Evolutionary conservation across 2,888 invertebrate genomes (phyloP).

Genomic region (Caenorhabditis parvicauda): DNA sequence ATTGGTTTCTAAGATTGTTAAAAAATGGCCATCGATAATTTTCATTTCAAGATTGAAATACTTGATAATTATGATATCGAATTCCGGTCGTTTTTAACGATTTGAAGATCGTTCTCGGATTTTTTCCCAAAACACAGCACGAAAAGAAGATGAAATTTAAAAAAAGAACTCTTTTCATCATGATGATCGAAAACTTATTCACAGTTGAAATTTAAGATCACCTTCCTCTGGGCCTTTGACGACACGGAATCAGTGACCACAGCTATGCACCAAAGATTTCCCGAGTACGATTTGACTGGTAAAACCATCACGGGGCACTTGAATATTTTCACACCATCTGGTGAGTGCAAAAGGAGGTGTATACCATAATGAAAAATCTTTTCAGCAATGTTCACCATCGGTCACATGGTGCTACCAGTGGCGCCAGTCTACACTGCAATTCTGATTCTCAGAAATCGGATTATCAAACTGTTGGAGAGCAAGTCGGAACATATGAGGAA

Average conservation of each 20-base stretch:
- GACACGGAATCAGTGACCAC: neutral
- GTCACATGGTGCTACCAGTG: conserved; percentile 13
- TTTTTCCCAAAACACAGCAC: too few species aligned
- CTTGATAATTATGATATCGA: too few species aligned
- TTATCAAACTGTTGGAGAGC: conserved; percentile 4
- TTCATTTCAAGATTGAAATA: too few species aligned
- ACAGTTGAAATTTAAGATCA: too few species aligned
- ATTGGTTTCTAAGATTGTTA: too few species aligned
- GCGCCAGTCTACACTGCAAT: conserved; percentile 11
- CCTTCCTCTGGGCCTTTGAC: conserved; percentile 4
- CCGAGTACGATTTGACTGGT: neutral
- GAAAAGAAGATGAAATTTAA: too few species aligned
- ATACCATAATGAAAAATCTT: conserved; percentile 7
- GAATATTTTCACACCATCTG: too few species aligned
- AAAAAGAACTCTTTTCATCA: too few species aligned
- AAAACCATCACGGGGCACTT: neutral
- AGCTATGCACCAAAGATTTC: neutral
- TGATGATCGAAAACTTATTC: too few species aligned
- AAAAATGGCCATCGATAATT: too few species aligned
- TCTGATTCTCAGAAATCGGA: conserved; percentile 5
- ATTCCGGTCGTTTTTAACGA: too few species aligned
- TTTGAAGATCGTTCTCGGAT: too few species aligned
- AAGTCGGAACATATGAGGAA: conserved; percentile 1
- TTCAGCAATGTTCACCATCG: conserved; percentile 10
- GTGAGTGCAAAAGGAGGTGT: neutral